Conservation (phyloP, 2,888 invertebrate genomes). For the Phortica magna region DNA sequence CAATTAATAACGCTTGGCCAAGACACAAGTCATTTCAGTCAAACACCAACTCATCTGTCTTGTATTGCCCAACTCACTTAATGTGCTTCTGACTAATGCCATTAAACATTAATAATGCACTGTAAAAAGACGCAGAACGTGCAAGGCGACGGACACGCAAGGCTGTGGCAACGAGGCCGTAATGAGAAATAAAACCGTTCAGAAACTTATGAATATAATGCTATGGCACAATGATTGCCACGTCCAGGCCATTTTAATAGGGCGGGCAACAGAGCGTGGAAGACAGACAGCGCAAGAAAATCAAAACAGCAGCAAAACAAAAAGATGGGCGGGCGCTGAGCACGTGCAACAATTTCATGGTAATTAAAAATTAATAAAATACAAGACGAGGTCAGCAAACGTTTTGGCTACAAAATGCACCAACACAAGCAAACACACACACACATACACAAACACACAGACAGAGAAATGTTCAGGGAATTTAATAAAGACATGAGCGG, state of each 20-base stretch:
- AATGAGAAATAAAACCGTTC: not conserved
- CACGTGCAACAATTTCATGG: conserved; percentile 41
- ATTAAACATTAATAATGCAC: not conserved
- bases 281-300: not conserved
- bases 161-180: not conserved
- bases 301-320: not conserved
- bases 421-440: not conserved
- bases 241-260: not conserved
- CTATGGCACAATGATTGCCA: not conserved
- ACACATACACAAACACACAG: not conserved
- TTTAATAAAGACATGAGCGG: conserved; percentile 18
- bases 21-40: too few relatives aligned
- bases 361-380: conserved; percentile 55
- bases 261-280: not conserved
- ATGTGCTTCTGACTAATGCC: not conserved
- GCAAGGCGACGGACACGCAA: not conserved
- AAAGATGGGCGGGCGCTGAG: not conserved
- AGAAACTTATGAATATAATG: not conserved
- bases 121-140: not conserved
- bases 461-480: not conserved
- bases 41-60: too few relatives aligned
- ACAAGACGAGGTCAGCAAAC: conserved; percentile 27
- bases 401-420: conserved; percentile 5
- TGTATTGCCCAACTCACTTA: too few relatives aligned
- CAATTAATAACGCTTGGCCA: too few relatives aligned